phyloP scores from a whole-genome alignment of 2,113 vertebrate species.

The Rhinoderma darwinii region DNA sequence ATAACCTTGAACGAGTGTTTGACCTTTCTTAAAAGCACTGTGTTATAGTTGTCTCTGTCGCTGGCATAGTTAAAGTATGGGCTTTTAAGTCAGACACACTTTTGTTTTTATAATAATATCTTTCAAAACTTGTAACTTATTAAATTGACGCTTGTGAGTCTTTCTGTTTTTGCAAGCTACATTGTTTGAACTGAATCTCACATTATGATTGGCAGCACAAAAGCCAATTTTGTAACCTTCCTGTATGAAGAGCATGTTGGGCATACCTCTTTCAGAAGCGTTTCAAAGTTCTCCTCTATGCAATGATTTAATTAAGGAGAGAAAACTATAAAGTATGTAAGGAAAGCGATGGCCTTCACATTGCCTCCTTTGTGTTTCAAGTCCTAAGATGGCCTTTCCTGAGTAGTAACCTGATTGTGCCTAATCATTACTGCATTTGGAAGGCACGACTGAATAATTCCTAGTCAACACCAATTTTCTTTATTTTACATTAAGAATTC shows the following conservation, averaged over 20 bases:
- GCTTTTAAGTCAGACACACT: not conserved
- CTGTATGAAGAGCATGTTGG: not conserved
- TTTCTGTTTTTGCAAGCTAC: not conserved
- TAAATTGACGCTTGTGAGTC: not conserved
- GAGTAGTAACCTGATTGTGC: not conserved
- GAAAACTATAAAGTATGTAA: conserved; percentile 26
- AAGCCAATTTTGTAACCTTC: conserved; percentile 21
- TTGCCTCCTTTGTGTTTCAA: conserved; percentile 29
- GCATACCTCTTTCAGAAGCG: conserved; percentile 18
- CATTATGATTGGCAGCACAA: conserved; percentile 11
- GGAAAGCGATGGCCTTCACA: conserved; percentile 36
- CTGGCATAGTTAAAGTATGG: not conserved
- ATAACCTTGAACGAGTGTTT: not conserved
- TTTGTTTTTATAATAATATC: not conserved
- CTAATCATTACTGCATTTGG: not conserved
- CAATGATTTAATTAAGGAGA: conserved; percentile 36
- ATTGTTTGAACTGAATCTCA: not conserved
- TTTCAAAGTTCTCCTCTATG: conserved; percentile 22
- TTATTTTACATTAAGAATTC: not conserved
- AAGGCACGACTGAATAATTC: not conserved
- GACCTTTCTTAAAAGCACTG: not conserved
- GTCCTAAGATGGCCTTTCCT: conserved; percentile 3
- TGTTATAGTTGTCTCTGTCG: not conserved
- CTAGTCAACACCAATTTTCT: not conserved
- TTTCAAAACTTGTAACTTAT: not conserved